These are phyloP conservation scores for Ormyrus rosae DNA, from an alignment of 2,888 invertebrate genomes.

Conservation along the genomic window DNA sequence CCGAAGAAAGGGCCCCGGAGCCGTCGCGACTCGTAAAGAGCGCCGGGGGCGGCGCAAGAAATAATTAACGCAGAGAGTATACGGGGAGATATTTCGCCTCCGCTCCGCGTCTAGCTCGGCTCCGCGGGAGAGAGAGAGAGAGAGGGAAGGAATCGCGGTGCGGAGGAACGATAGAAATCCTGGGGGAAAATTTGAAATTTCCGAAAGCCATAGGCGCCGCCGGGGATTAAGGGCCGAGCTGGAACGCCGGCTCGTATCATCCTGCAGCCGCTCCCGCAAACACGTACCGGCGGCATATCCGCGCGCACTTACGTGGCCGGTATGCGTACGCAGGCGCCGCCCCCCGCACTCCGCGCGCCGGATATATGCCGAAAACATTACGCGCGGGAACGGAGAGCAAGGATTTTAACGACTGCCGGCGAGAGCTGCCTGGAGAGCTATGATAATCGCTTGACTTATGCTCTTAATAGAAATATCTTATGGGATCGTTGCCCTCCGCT, in stretches of 20 bases:
- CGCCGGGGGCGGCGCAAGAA: slow-evolving; percentile 8
- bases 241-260: neutral
- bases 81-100: neutral
- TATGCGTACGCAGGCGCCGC: neutral
- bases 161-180: slow-evolving; percentile 7
- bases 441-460: slow-evolving; percentile 21
- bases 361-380: neutral
- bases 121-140: too few relatives aligned
- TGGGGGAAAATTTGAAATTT: slow-evolving; percentile 39
- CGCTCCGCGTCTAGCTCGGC: too few relatives aligned
- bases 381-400: neutral
- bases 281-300: neutral
- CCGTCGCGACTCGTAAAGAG: too few relatives aligned
- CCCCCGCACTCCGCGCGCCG: neutral
- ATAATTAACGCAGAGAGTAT: slow-evolving; percentile 19
- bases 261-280: neutral
- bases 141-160: too few relatives aligned
- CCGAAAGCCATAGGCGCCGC: slow-evolving; percentile 14
- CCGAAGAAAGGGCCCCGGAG: too few relatives aligned
- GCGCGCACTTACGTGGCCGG: neutral
- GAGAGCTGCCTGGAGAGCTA: neutral
- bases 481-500: neutral
- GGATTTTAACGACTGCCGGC: neutral
- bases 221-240: neutral
- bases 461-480: slow-evolving; percentile 15